Evolutionary conservation across 2,888 invertebrate species (phyloP).

Genomic region (Fragum whitleyi): DNA sequence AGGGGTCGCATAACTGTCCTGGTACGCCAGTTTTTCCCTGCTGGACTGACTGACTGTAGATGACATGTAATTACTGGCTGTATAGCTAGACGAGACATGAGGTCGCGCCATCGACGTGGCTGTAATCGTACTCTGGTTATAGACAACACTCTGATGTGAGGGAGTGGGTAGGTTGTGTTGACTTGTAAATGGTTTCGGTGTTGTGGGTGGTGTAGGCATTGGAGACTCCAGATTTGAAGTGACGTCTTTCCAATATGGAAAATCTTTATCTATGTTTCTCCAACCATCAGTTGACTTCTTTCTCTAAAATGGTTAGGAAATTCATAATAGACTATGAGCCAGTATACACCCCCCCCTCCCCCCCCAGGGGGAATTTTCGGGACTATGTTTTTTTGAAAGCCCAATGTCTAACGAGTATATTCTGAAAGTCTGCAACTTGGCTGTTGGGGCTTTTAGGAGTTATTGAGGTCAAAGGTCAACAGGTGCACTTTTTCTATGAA

Average conservation of each 20-base stretch:
- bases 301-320: slow-evolving; percentile 17
- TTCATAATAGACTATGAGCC: background rate
- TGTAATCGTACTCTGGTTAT: slow-evolving; percentile 3
- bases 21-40: background rate
- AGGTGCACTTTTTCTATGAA: no score
- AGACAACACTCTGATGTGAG: slow-evolving; percentile 3
- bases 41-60: background rate
- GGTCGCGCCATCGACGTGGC: background rate
- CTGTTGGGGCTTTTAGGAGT: no score
- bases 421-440: no score
- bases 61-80: slow-evolving; percentile 1
- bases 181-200: slow-evolving; percentile 17
- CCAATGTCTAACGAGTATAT: no score
- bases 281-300: slow-evolving; percentile 27
- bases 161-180: background rate
- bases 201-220: slow-evolving; percentile 43
- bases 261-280: slow-evolving; percentile 46
- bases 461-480: no score
- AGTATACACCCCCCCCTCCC: no score
- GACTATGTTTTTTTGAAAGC: no score
- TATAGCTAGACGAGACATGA: slow-evolving; percentile 2
- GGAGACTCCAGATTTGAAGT: slow-evolving; percentile 58
- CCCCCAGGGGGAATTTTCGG: no score
- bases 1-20: background rate
- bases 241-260: slow-evolving; percentile 60